Conservation (phyloP, 2,797 vertebrate genomes). For the Dendrocincla tyrannina region DNA sequence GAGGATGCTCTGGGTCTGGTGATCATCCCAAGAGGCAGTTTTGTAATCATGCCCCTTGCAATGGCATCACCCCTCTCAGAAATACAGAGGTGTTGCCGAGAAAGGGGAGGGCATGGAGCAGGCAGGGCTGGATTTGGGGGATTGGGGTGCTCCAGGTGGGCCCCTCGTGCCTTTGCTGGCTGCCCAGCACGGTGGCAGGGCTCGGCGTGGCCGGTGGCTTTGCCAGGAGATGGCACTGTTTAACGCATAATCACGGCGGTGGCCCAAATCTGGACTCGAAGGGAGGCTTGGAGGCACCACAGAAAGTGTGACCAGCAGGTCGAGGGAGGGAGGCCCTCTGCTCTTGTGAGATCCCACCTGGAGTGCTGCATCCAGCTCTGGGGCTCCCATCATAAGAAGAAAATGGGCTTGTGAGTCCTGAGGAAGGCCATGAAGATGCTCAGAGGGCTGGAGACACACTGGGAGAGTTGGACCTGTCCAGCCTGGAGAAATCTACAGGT, state of each 20-base stretch:
- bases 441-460: neutral
- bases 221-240: conserved; percentile 72
- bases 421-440: neutral
- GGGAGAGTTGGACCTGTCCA: neutral
- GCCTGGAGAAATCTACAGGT: neutral
- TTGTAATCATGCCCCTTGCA: no score
- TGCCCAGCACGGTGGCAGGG: fast-evolving
- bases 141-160: no score
- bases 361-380: neutral
- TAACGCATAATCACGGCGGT: neutral
- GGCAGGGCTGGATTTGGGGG: neutral
- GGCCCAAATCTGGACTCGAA: neutral
- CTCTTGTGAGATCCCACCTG: neutral
- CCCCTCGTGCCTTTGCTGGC: fast-evolving
- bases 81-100: neutral
- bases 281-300: fast-evolving
- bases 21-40: fast-evolving
- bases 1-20: neutral
- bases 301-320: neutral
- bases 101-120: neutral
- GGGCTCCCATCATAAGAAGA: neutral
- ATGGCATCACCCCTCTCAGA: neutral
- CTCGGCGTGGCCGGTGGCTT: neutral
- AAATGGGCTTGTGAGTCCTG: neutral
- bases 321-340: neutral